A percentile compares a stretch with the other conserved stretches of the same genome.
Evolutionary conservation across 2,797 vertebrate genomes (phyloP).

Genomic region (Masticophis lateralis): DNA sequence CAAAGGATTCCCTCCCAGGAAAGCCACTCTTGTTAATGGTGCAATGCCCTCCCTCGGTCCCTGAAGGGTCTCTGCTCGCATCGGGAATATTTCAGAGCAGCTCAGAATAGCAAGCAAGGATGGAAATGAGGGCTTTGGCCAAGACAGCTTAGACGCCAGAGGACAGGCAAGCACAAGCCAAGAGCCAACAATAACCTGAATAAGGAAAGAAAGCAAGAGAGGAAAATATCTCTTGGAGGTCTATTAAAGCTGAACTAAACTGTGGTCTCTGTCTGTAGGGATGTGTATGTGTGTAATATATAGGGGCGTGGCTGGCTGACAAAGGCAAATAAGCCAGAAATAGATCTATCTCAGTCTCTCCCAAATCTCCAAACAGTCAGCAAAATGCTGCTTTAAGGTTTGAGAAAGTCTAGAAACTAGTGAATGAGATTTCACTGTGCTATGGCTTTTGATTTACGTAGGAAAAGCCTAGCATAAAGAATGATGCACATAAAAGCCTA

Average conservation of each 20-base stretch:
- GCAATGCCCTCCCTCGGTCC: neutral
- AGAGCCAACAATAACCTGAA: neutral
- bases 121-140: neutral
- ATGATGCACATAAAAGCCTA: too few relatives aligned
- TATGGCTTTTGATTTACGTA: too few relatives aligned
- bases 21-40: conserved; percentile 6
- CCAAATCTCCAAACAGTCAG: too few relatives aligned
- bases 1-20: conserved; percentile 17
- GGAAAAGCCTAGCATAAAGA: too few relatives aligned
- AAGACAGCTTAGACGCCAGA: neutral
- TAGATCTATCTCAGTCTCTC: too few relatives aligned
- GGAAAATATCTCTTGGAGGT: neutral
- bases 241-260: neutral
- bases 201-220: neutral
- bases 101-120: neutral
- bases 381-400: too few relatives aligned
- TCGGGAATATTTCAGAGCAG: neutral
- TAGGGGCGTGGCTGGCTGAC: too few relatives aligned
- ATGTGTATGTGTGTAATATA: too few relatives aligned
- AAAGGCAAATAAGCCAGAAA: too few relatives aligned
- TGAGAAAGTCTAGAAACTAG: too few relatives aligned
- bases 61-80: accelerated
- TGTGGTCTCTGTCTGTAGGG: neutral
- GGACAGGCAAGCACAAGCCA: too few relatives aligned
- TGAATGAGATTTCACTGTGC: too few relatives aligned